Percentiles rank a stretch among this genome's conserved stretches.
Conservation (phyloP, 2,888 invertebrate species). For the Icerya purchasi region DNA sequence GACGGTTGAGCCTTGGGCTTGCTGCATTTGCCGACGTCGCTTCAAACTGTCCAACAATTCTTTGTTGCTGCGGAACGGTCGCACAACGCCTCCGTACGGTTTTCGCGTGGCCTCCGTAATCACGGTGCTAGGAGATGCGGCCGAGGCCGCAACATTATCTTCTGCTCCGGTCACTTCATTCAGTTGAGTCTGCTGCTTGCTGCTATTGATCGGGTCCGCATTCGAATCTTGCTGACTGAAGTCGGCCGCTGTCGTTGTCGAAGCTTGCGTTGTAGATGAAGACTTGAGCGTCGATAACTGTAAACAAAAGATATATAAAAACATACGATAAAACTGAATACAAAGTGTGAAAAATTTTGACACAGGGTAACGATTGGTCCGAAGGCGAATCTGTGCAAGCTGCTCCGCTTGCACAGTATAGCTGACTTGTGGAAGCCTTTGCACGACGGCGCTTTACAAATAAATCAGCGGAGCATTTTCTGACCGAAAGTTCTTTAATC, state of each 20-base stretch:
- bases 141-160: background rate
- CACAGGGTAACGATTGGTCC: no score
- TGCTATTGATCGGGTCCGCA: background rate
- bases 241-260: background rate
- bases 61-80: constrained; percentile 20
- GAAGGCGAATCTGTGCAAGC: no score
- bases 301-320: no score
- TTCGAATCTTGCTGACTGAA: background rate
- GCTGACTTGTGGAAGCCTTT: no score
- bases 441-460: no score
- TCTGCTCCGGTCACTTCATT: constrained; percentile 1
- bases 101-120: constrained; percentile 6
- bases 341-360: no score
- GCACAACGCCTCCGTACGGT: constrained; percentile 14
- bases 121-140: constrained; percentile 1
- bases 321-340: no score
- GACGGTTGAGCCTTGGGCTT: constrained; percentile 9
- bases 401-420: no score
- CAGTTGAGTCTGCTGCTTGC: background rate
- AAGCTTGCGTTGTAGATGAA: background rate
- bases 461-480: no score
- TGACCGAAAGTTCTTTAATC: no score
- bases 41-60: constrained; percentile 20
- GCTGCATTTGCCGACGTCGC: constrained; percentile 16
- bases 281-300: background rate